Base-by-base conservation (phyloP, 2,113 vertebrate species). In the Macrotus californicus region DNA sequence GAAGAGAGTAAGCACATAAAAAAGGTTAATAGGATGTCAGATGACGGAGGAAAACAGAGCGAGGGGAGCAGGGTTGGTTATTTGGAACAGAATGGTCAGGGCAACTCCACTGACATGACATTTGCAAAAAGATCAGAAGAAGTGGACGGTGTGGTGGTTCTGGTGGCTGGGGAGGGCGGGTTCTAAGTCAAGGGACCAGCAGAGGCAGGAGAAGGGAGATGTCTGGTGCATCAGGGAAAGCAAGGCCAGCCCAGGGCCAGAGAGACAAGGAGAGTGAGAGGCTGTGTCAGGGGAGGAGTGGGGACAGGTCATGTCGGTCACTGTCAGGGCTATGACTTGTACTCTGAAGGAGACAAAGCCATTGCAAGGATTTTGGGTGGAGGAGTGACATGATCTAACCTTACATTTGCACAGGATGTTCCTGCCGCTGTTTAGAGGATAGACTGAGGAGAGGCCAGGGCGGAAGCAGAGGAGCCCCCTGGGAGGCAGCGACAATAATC, bases 231-330 rank as follows among this genome's bases (percentile, higher is more conserved):
- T 76, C 29, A 5, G 7, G 52, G 48, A 29, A n/a, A 67, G 5
- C 0, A 0, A 73, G 31, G 13, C 26, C 29, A 39, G 82, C 2
- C 2, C 5, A 13, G 24, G 7, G 24, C 6, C 26, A 29, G 3
- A 81, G 61, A 7, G 26, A 56, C 1, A 11, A 8, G 66, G 67
- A 29, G 9, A 26, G 34, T 22, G 48, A 36, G 82, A 39, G 22
- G 36, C 15, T 3, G 16, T 15, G 36, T 31, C 7, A 36, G 39
- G 48, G 69, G 14, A 54, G 64, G n/a, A 22, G 34, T 12, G 26
- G 34, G 36, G 34, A 0, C 19, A 56, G 59, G 14, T 1, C 11
- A 0, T 50, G 31, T 48, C 6, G 18, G 24, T 56, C 6, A 18
- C 18, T 64, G 13, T 46, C n/a, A 3, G 0, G 4, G 19, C 31